These are phyloP conservation scores for Phortica okadai DNA, from an alignment of 2,888 invertebrate genomes.

Conservation along the genomic window DNA sequence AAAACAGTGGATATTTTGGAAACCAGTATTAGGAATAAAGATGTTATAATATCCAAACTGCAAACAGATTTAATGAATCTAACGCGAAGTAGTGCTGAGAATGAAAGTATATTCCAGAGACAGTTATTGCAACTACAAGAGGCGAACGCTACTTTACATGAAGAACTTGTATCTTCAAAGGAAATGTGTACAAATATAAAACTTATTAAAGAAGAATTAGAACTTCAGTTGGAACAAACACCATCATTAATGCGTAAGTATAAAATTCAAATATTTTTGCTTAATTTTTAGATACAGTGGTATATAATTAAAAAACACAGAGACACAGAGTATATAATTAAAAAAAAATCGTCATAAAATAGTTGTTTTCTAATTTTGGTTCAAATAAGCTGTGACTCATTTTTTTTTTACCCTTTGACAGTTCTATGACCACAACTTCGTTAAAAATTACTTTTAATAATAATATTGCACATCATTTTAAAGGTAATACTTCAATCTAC, in stretches of 20 bases:
- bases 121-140: conserved; percentile 61
- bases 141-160: conserved; percentile 62
- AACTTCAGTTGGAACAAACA: conserved; percentile 70
- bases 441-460: too few relatives aligned
- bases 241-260: conserved; percentile 79
- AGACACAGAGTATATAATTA: too few relatives aligned
- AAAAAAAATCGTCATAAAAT: too few relatives aligned
- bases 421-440: too few relatives aligned
- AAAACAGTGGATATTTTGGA: conserved; percentile 53
- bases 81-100: conserved; percentile 46
- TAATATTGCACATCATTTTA: too few relatives aligned
- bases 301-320: too few relatives aligned
- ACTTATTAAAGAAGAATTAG: conserved; percentile 71
- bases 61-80: conserved; percentile 80
- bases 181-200: conserved; percentile 69
- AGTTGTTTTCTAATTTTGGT: too few relatives aligned
- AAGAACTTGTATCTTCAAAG: conserved; percentile 65
- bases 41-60: conserved; percentile 87
- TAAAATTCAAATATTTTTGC: background rate
- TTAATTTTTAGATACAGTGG: too few relatives aligned
- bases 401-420: too few relatives aligned
- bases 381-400: too few relatives aligned
- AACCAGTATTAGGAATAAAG: conserved; percentile 79
- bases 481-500: too few relatives aligned
- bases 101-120: conserved; percentile 54